These are phyloP conservation scores for Isichthys henryi DNA, from an alignment of 2,113 vertebrate species.

Conservation along the genomic window DNA sequence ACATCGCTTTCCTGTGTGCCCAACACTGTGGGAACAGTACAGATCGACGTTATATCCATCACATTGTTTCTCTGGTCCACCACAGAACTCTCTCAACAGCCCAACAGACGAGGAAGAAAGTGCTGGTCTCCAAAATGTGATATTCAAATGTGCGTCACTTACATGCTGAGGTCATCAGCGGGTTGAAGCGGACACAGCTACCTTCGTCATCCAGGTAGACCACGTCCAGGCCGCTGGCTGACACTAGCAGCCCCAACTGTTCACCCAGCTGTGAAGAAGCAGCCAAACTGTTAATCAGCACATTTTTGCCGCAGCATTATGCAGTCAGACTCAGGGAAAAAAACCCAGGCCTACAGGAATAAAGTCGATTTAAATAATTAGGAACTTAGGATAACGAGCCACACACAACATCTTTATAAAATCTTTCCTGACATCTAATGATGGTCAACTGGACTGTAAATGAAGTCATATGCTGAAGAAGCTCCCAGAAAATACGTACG, in stretches of 20 bases:
- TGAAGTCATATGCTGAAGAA: background rate
- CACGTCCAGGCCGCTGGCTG: constrained; percentile 60
- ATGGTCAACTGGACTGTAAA: background rate
- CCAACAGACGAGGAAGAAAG: background rate
- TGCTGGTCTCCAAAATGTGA: background rate
- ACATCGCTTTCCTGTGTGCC: constrained; percentile 76
- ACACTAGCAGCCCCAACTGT: constrained; percentile 65
- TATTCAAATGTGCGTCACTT: constrained; percentile 24
- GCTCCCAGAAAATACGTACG: background rate
- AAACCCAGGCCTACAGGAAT: background rate
- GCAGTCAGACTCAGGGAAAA: background rate
- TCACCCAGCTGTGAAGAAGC: constrained; percentile 61
- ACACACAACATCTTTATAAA: background rate
- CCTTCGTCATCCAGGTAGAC: constrained; percentile 73
- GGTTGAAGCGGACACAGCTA: constrained; percentile 66
- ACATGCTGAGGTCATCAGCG: constrained; percentile 68
- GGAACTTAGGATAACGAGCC: background rate
- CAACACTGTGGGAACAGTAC: constrained; percentile 56
- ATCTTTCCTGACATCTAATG: background rate
- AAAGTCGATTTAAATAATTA: background rate
- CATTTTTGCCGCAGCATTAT: background rate
- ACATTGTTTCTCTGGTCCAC: background rate
- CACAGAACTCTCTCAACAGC: background rate
- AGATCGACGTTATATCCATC: background rate
- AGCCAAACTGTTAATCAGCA: background rate